A percentile compares a stretch with the other conserved stretches of the same genome.
Conservation (phyloP, 1,140 invertebrate genomes). For the Epicauta chinensis region DNA sequence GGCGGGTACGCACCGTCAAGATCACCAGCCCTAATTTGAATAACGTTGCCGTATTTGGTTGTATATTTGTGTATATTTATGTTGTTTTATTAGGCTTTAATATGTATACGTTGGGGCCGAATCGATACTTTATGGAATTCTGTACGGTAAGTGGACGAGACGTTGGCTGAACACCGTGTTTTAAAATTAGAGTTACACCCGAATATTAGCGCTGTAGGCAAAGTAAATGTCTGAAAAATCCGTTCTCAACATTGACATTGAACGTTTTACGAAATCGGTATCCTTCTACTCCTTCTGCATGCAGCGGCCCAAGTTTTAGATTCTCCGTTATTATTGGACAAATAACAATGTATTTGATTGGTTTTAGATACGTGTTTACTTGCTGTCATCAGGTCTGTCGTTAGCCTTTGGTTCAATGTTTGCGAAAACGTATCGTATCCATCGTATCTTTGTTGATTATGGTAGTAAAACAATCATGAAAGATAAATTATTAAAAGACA, state of each 20-base stretch:
- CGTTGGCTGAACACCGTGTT: too few relatives aligned
- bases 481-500: slow-evolving; percentile 73
- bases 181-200: too few relatives aligned
- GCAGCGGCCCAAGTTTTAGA: too few relatives aligned
- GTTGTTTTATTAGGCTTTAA: slow-evolving; percentile 87
- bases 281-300: too few relatives aligned
- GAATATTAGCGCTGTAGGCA: too few relatives aligned
- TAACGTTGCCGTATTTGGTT: slow-evolving; percentile 93
- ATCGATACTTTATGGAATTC: slow-evolving; percentile 67
- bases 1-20: slow-evolving; percentile 83
- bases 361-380: slow-evolving; percentile 73
- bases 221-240: too few relatives aligned
- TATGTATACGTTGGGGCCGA: slow-evolving; percentile 63
- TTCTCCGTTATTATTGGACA: too few relatives aligned
- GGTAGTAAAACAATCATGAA: slow-evolving; percentile 42
- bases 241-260: too few relatives aligned
- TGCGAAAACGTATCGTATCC: slow-evolving; percentile 82
- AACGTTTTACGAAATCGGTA: too few relatives aligned
- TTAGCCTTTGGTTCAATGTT: slow-evolving; percentile 86
- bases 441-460: slow-evolving; percentile 69
- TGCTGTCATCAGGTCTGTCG: slow-evolving; percentile 81
- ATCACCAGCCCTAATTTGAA: slow-evolving; percentile 94
- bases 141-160: slow-evolving; percentile 83
- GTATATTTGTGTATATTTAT: slow-evolving; percentile 86
- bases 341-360: too few relatives aligned